These are phyloP conservation scores for Eristalis intricaria DNA, from an alignment of 2,888 invertebrate genomes.

Conservation along the genomic window DNA sequence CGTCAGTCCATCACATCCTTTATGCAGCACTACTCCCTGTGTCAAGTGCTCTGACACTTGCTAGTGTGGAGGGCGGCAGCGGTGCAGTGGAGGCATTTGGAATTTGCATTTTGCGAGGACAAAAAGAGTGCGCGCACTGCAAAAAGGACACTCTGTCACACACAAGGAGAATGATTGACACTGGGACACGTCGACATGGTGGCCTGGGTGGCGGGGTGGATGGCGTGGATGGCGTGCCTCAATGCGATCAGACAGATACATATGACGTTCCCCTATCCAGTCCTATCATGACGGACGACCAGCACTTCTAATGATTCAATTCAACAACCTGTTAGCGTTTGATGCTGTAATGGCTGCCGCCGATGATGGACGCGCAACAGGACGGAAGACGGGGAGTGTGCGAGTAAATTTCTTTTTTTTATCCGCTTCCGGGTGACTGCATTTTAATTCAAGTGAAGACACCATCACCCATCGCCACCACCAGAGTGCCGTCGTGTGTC, in stretches of 20 bases:
- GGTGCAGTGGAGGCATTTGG: slow-evolving; percentile 17
- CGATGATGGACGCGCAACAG: slow-evolving; percentile 15
- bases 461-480: background rate
- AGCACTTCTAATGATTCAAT: slow-evolving; percentile 66
- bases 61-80: background rate
- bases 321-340: slow-evolving; percentile 70
- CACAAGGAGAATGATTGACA: slow-evolving; percentile 46
- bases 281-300: slow-evolving; percentile 34
- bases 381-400: background rate
- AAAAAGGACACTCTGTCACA: slow-evolving; percentile 57
- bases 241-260: slow-evolving; percentile 39
- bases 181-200: slow-evolving; percentile 23
- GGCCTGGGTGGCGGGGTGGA: too few species aligned
- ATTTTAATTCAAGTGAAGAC: slow-evolving; percentile 51
- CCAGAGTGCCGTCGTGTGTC: too few species aligned
- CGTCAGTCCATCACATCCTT: background rate
- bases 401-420: slow-evolving; percentile 58
- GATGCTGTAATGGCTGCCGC: slow-evolving; percentile 49
- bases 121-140: slow-evolving; percentile 1
- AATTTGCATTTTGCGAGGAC: slow-evolving; percentile 59
- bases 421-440: slow-evolving; percentile 56
- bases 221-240: background rate
- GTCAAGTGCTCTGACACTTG: slow-evolving; percentile 48
- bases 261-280: slow-evolving; percentile 30
- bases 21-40: slow-evolving; percentile 8